Percentiles rank a stretch among this genome's conserved stretches.
Evolutionary conservation across 2,888 invertebrate genomes (phyloP).

Genomic region (Meghimatium bilineatum): DNA sequence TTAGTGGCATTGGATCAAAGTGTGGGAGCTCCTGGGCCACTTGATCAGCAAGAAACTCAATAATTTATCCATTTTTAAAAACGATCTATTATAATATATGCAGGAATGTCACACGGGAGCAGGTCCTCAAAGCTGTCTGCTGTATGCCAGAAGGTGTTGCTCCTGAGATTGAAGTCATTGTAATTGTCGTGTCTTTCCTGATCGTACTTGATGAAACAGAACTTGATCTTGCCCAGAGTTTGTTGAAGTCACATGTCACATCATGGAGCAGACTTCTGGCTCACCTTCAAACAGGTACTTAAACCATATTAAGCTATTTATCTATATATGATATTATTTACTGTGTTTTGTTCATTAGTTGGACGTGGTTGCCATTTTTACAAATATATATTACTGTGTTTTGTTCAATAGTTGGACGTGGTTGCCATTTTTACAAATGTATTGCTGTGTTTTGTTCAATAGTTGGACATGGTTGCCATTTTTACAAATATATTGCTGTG

Average conservation of each 20-base stretch:
- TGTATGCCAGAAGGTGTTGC: slow-evolving; percentile 18
- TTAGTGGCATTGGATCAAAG: background rate
- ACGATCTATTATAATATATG: background rate
- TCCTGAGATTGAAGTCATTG: slow-evolving; percentile 2
- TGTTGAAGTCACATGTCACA: slow-evolving; percentile 11
- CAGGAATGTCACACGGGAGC: slow-evolving; percentile 15
- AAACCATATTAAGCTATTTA: background rate
- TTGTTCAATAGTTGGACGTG: no score
- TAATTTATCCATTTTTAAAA: no score
- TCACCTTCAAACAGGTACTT: slow-evolving; percentile 35
- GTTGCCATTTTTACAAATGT: no score
- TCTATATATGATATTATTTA: no score
- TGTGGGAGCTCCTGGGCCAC: no score
- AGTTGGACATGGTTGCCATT: no score
- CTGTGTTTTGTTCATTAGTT: no score
- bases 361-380: no score
- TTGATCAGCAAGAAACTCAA: no score
- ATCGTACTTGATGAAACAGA: slow-evolving; percentile 21
- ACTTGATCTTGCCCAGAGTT: background rate
- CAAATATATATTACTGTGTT: no score
- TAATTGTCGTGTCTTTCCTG: slow-evolving; percentile 39
- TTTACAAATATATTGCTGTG: no score
- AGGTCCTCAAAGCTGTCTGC: slow-evolving; percentile 25
- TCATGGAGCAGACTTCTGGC: slow-evolving; percentile 41
- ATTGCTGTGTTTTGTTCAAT: no score